Base-by-base conservation (phyloP, 1,140 invertebrate species). In the Conopomorpha cramerella region DNA sequence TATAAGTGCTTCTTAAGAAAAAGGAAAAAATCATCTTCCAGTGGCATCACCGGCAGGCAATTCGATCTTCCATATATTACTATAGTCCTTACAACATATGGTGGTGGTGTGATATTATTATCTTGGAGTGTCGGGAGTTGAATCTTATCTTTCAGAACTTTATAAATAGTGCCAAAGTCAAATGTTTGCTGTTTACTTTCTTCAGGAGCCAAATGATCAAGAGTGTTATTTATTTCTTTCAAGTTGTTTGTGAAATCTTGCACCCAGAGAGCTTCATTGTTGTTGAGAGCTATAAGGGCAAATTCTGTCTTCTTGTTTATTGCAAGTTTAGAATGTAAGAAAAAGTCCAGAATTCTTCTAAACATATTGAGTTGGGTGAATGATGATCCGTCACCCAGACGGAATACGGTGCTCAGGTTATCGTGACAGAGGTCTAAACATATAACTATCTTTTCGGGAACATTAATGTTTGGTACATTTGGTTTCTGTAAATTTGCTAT, bases 351-450 rank as follows among this genome's bases (percentile, higher is more conserved):
- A 2, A 84, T 80, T 41, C 82, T 70, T 57, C 85, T 87, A 8
- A 87, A 68, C 78, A 88, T 84, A 30, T 79, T 77, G 8, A 87
- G 51, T 1, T 84, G 80, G 8, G 78, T 67, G 43, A 78, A 82
- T 44, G 67, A 82, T 16, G 67, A 82, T 35, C 82, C 82, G 45
- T 82, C 81, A 28, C 78, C 77, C 2, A 84, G 53, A 46, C 81
- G 68, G 58, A 55, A 76, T 2, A 77, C 55, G 8, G 81, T 80
- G 41, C 73, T 80, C 31, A 82, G 73, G 47, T 81, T 80, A 50
- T 87, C 84, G 53, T 78, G 70, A 36, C 80, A 83, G n/a, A 83
- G 62, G 56, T 90, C 88, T 26, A 89, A 64, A 37, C 87, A 85
- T 33, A 89, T 63, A 12, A 86, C 60, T 29, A 86, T 84, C 49